Conservation (phyloP, 2,113 vertebrate species). For the Sinocyclocheilus anshuiensis region DNA sequence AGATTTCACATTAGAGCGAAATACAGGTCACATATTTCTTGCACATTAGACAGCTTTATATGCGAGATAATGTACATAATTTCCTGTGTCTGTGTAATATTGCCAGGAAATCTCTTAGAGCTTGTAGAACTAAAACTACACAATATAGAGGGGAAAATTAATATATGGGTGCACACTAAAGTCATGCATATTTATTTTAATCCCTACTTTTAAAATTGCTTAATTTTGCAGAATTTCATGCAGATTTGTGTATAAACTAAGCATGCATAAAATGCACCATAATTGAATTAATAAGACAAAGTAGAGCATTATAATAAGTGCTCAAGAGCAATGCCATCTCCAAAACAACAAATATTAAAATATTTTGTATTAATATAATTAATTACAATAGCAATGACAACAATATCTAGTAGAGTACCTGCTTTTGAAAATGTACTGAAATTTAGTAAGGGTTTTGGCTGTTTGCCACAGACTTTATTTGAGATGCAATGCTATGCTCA, state of each 20-base stretch:
- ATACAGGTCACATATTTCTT: slow-evolving; percentile 31
- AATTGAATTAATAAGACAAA: background rate
- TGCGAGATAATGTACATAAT: slow-evolving; percentile 59
- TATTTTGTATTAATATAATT: background rate
- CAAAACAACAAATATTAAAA: background rate
- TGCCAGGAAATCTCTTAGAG: background rate
- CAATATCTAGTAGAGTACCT: background rate
- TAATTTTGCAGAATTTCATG: background rate
- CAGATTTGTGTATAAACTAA: background rate
- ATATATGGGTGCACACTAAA: background rate
- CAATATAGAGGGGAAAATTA: background rate
- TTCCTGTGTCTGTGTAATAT: slow-evolving; percentile 57
- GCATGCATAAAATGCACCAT: background rate
- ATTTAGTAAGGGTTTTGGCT: background rate
- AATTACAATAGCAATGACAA: background rate
- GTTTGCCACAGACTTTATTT: slow-evolving; percentile 2
- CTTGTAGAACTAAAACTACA: background rate
- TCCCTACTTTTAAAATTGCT: background rate
- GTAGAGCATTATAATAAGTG: background rate
- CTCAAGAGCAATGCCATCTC: background rate
- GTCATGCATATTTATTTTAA: slow-evolving; percentile 14
- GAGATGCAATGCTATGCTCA: background rate
- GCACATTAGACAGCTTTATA: slow-evolving; percentile 52
- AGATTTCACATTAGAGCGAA: slow-evolving; percentile 38
- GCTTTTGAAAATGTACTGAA: too few relatives aligned